Evolutionary conservation across 2,797 vertebrate genomes (phyloP), one percentile per base, ranked within the genome.

Genomic region (Oophaga sylvatica): DNA sequence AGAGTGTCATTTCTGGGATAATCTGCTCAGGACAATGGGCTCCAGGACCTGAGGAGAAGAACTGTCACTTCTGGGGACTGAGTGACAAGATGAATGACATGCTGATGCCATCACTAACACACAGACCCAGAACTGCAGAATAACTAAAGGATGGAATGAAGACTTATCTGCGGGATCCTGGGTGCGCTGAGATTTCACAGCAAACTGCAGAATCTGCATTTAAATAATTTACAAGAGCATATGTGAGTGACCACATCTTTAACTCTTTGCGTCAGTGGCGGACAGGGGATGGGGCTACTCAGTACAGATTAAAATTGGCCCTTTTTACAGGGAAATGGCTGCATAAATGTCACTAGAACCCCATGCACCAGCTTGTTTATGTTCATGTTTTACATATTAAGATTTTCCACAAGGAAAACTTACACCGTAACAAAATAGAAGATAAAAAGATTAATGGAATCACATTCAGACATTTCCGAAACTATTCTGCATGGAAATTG

Each of bases 51-150:
- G 0, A 60, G 26, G 56, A 76, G 70, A 2, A 77, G 60, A 45
- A 41, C 29, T 79, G 84, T 80, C 62, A 70, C 45, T 63, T 67
- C 60, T 60, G 20, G 84, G 70, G 48, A 57, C 45, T 19, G 76
- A 78, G 16, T 57, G 75, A 35, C 16, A 12, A 56, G 48, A 79
- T 41, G 76, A 78, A 65, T 60, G 83, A 75, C 73, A 79, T 62
- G 17, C 62, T 0, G 17, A 26, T 26, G 5, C 4, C 35, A 35
- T 85, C 84, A 59, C 60, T 20, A 60, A n/a, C 76, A 56, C 26
- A 73, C 3, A 82, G 41, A 57, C 15, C 65, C 22, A 84, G 57
- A 68, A 60, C 56, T 16, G n/a, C 60, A 67, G 79, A 65, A 81
- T 20, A 57, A 22, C 26, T 17, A 22, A 20, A 57, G 5, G 2